A percentile compares a stretch with the other conserved stretches of the same genome.
Conservation (phyloP, 2,797 vertebrate species). For the Helarctos malayanus region DNA sequence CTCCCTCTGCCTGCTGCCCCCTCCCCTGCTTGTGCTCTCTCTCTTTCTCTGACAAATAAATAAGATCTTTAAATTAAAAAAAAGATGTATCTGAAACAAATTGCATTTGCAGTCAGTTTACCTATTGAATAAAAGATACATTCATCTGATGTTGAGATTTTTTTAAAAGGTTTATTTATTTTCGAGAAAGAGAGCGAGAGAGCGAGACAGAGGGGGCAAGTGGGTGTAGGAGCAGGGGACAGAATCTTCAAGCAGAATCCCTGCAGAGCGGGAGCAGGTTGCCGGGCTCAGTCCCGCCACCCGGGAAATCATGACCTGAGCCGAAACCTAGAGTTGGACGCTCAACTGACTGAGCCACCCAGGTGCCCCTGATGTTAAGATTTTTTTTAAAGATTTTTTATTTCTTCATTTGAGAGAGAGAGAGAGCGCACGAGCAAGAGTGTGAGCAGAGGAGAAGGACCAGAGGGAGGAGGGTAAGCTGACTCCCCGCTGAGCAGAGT, state of each 20-base stretch:
- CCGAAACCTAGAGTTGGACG: not conserved
- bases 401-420: not conserved
- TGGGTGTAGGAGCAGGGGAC: not conserved
- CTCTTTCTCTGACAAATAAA: no score
- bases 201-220: not conserved
- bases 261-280: fast-evolving
- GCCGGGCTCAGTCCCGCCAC: not conserved
- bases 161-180: not conserved
- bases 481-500: not conserved
- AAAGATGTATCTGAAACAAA: conserved; percentile 47
- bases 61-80: not conserved
- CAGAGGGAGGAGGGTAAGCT: not conserved
- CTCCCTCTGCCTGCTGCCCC: not conserved
- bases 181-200: not conserved
- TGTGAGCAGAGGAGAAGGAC: no score
- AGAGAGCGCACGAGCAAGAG: not conserved
- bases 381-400: not conserved
- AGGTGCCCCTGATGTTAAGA: not conserved
- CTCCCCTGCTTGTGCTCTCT: no score
- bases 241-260: not conserved
- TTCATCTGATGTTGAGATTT: conserved; percentile 34
- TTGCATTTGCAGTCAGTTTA: not conserved
- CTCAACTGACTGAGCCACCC: not conserved
- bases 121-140: not conserved
- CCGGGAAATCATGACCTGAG: not conserved